phyloP scores from a whole-genome alignment of 2,888 invertebrate genomes.

The Pseudoips prasinana region DNA sequence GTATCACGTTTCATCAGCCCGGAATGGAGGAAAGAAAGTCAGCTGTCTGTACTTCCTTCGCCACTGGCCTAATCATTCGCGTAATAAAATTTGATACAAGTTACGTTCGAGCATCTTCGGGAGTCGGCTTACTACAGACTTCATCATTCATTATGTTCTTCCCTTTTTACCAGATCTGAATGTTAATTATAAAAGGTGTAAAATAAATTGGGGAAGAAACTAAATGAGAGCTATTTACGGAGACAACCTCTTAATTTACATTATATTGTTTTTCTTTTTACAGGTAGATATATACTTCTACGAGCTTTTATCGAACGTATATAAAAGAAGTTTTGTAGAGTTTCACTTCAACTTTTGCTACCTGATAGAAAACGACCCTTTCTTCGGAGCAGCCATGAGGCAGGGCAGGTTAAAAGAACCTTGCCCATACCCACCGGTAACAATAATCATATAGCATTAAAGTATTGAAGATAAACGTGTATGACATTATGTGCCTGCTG shows the following conservation, averaged over 20 bases:
- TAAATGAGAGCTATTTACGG: not conserved
- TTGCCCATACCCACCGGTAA: conserved; percentile 12
- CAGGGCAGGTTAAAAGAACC: not conserved
- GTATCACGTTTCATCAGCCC: no score
- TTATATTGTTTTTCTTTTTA: conserved; percentile 1
- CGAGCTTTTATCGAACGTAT: conserved; percentile 9
- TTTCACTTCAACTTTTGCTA: conserved; percentile 14
- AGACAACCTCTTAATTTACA: not conserved
- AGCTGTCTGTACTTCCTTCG: no score
- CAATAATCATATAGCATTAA: not conserved
- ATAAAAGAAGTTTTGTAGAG: conserved; percentile 15
- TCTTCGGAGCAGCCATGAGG: not conserved
- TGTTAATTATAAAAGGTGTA: no score
- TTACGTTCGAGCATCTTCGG: no score
- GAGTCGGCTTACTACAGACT: no score
- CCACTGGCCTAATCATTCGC: no score
- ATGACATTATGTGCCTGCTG: no score
- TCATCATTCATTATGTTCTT: no score
- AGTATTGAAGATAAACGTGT: no score
- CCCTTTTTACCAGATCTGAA: no score
- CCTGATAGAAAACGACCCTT: conserved; percentile 1
- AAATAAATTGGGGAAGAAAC: not conserved
- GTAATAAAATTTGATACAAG: no score
- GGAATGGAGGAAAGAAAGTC: no score
- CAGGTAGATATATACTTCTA: conserved; percentile 9